These are phyloP conservation scores for Eufriesea mexicana DNA, from an alignment of 1,140 invertebrate species.

Conservation along the genomic window DNA sequence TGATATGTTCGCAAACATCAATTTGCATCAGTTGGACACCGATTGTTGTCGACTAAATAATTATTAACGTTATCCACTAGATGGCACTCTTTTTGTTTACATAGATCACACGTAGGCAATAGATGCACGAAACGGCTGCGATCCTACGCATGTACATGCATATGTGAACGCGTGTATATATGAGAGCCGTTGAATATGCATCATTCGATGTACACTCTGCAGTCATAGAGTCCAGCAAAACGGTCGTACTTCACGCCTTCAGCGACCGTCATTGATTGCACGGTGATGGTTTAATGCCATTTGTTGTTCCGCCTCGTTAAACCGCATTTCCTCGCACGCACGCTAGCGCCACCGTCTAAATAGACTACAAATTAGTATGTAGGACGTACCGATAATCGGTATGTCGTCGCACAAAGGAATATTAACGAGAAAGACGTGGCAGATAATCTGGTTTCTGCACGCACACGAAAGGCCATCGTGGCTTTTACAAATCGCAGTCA, in stretches of 20 bases:
- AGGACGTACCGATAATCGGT: slow-evolving; percentile 22
- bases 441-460: background rate
- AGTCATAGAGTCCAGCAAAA: slow-evolving; percentile 36
- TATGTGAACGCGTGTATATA: background rate
- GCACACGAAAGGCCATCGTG: background rate
- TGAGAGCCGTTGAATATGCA: slow-evolving; percentile 46
- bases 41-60: slow-evolving; percentile 49
- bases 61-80: slow-evolving; percentile 42
- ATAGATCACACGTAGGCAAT: background rate
- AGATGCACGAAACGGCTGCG: background rate
- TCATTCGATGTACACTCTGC: slow-evolving; percentile 14
- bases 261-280: slow-evolving; percentile 42
- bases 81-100: slow-evolving; percentile 24
- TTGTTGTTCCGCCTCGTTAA: slow-evolving; percentile 32
- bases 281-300: slow-evolving; percentile 41
- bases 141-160: background rate
- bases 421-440: background rate
- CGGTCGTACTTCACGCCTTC: slow-evolving; percentile 39
- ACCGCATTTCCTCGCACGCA: too few relatives aligned
- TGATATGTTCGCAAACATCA: slow-evolving; percentile 42
- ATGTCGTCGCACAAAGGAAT: background rate
- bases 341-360: background rate
- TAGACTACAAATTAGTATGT: slow-evolving; percentile 18
- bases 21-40: slow-evolving; percentile 32
- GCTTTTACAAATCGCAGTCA: slow-evolving; percentile 3